Percentiles rank a stretch among this genome's conserved stretches.
These are phyloP conservation scores for Phaenicophaeus curvirostris DNA, from an alignment of 2,797 vertebrate species.

Conservation along the genomic window DNA sequence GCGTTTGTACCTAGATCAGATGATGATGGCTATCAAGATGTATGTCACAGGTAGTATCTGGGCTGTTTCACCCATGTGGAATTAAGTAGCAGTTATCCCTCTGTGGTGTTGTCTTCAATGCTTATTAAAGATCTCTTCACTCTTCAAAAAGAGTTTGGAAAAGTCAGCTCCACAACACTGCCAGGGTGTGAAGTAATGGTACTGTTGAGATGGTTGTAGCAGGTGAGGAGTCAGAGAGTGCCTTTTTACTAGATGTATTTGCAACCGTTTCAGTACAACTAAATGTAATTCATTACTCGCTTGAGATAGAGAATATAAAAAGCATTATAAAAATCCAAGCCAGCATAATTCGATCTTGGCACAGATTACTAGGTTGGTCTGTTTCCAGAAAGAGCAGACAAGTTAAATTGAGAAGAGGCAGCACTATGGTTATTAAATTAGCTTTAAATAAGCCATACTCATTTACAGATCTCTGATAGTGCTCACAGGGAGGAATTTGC, in stretches of 20 bases:
- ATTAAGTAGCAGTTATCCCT: not conserved
- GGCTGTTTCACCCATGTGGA: not conserved
- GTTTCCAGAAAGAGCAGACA: conserved; percentile 70
- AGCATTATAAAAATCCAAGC: conserved; percentile 66
- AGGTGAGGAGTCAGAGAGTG: not conserved
- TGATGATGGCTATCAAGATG: not conserved
- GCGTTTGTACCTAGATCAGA: not conserved
- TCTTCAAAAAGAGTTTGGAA: not conserved
- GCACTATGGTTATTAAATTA: conserved; percentile 61
- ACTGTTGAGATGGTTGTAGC: not conserved
- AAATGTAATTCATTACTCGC: conserved; percentile 71
- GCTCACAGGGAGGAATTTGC: conserved; percentile 1
- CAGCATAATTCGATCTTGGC: conserved; percentile 65
- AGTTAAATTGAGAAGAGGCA: conserved; percentile 74
- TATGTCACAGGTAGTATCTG: not conserved
- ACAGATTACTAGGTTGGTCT: conserved; percentile 50
- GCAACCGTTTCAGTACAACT: conserved; percentile 47
- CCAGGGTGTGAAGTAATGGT: not conserved
- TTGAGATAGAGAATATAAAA: conserved; percentile 71
- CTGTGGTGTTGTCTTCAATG: not conserved
- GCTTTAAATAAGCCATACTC: conserved; percentile 62
- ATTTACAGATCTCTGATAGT: conserved; percentile 36
- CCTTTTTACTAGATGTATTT: conserved; percentile 53
- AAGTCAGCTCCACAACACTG: not conserved
- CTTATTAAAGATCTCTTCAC: not conserved